phyloP scores from a whole-genome alignment of 2,113 vertebrate species.

The Eurystomus gularis region DNA sequence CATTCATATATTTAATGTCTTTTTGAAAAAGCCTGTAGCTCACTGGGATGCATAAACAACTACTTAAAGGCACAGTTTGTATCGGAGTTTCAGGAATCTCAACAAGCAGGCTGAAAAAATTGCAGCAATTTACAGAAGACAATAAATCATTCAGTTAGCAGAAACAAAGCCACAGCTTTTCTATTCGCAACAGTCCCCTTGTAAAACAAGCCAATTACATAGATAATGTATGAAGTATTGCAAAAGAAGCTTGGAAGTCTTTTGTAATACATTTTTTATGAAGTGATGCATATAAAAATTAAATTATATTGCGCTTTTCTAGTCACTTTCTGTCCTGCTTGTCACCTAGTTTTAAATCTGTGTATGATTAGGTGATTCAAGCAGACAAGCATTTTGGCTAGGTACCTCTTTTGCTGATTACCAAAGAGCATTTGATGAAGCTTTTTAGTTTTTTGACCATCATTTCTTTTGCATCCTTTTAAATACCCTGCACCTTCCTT shows the following conservation, averaged over 20 bases:
- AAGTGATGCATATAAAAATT: background rate
- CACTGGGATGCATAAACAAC: background rate
- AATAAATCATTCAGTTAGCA: constrained; percentile 4
- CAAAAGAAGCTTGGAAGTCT: background rate
- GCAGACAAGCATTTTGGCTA: background rate
- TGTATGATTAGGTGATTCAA: background rate
- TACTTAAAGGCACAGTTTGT: background rate
- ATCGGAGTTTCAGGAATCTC: background rate
- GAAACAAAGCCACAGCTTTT: background rate
- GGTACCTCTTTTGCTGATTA: background rate
- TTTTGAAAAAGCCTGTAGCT: background rate
- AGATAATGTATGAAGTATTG: background rate
- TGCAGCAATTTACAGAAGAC: background rate
- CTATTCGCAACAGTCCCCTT: background rate
- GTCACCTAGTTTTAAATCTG: background rate
- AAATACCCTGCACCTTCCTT: background rate
- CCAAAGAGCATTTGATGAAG: background rate
- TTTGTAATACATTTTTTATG: background rate
- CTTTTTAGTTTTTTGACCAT: background rate
- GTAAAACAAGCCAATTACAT: background rate
- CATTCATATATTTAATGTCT: background rate
- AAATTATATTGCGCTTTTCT: background rate
- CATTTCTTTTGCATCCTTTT: background rate
- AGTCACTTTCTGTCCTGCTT: background rate
- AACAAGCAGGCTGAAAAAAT: constrained; percentile 3